Conservation (phyloP, 2,888 invertebrate genomes). For the Calliphora vomitoria region DNA sequence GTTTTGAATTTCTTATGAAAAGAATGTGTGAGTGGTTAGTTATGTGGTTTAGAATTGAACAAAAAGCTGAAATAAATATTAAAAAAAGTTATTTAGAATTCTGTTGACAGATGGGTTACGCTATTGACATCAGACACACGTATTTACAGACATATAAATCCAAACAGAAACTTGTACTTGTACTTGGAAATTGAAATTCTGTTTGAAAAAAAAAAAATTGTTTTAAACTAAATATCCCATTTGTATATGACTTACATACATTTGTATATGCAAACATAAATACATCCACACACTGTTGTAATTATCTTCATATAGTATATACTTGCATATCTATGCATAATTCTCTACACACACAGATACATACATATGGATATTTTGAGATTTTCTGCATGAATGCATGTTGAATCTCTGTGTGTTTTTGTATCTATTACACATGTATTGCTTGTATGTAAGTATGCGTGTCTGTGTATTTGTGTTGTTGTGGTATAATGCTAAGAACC, state of each 20-base stretch:
- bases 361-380: neutral
- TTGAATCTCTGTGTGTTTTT: constrained; percentile 36
- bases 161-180: constrained; percentile 6
- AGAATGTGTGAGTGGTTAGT: constrained; percentile 6
- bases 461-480: constrained; percentile 40
- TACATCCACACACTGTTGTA: no score
- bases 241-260: neutral
- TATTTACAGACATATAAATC: neutral
- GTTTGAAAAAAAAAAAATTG: constrained; percentile 25
- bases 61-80: neutral
- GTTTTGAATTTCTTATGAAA: constrained; percentile 35
- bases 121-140: constrained; percentile 37
- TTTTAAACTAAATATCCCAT: constrained; percentile 30
- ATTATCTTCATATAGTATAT: neutral
- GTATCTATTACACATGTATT: constrained; percentile 40
- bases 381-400: constrained; percentile 39
- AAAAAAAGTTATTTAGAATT: constrained; percentile 44
- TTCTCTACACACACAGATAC: neutral
- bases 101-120: constrained; percentile 71
- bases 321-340: neutral
- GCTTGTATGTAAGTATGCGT: constrained; percentile 2
- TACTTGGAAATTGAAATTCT: constrained; percentile 32
- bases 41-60: constrained; percentile 16
- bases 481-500: constrained; percentile 28
- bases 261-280: no score